Conservation (phyloP, 1,140 invertebrate species). For the Drosophila azteca region DNA sequence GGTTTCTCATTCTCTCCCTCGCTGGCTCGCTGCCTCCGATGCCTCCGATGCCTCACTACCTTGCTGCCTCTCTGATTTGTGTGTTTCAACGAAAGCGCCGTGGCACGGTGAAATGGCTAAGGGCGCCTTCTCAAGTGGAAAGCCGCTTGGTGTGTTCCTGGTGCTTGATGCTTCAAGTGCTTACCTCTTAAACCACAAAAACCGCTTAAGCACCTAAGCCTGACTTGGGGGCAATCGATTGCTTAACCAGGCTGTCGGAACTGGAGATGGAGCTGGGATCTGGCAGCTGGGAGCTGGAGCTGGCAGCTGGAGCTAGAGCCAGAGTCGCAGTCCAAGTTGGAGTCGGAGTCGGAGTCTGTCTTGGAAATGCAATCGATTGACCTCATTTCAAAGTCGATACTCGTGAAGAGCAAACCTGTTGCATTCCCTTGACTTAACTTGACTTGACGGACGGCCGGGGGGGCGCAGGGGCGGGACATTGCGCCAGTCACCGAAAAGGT, state of each 20-base stretch:
- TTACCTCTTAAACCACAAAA: conserved; percentile 36
- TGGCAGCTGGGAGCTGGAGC: no score
- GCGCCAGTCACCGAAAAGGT: conserved; percentile 13
- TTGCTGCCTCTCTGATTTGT: conserved; percentile 26
- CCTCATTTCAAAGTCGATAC: conserved; percentile 51
- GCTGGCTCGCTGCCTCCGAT: no score
- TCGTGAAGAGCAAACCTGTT: conserved; percentile 57
- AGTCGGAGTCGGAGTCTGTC: conserved; percentile 17
- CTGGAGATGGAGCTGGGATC: no score
- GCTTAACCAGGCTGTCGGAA: conserved; percentile 19
- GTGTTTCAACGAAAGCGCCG: conserved; percentile 51
- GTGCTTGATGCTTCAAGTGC: conserved; percentile 6
- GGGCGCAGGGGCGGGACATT: no score
- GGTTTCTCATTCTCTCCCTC: conserved; percentile 16
- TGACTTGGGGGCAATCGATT: conserved; percentile 45
- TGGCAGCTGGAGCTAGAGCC: no score
- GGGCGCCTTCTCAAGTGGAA: conserved; percentile 57
- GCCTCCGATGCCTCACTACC: neutral
- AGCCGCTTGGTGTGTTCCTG: conserved; percentile 9
- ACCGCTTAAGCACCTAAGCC: conserved; percentile 46
- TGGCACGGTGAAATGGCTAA: conserved; percentile 52
- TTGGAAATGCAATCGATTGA: conserved; percentile 45
- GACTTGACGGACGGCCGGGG: no score
- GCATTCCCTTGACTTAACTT: conserved; percentile 6
- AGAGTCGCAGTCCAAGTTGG: no score